Base-by-base conservation (phyloP, 1,140 invertebrate species). In the Drosophila burlai region DNA sequence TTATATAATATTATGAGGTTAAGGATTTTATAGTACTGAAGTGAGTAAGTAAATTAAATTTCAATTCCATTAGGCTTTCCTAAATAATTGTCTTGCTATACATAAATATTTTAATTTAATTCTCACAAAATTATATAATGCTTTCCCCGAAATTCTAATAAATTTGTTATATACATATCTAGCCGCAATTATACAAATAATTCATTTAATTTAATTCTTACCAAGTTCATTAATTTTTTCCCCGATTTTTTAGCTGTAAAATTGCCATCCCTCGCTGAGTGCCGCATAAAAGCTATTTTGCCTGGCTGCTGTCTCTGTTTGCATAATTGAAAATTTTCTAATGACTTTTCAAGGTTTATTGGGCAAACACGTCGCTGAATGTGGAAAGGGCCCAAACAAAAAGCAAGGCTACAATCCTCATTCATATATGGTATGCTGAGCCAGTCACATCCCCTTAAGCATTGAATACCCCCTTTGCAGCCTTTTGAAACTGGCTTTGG, bases 261-360 rank as follows among this genome's bases (percentile, higher is more conserved):
- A 7, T 11, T 18, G 13, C 36, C 67, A 72, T 57, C 68, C 6
- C 64, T 26, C 11, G 16, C 13, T n/a, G 31, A n/a, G 31, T n/a
- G 38, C 31, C 26, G 2, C 47, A 54, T 34, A 40, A 47, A 64
- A 42, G 43, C 26, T 42, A 45, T 68, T 66, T 24, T 38, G 38
- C 59, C 67, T 50, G 13, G 11, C n/a, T 47, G 15, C 10, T 29
- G 5, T 4, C 40, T 59, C 57, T 75, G 77, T 84, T 89, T 78
- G 76, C 81, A 87, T 87, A 89, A 87, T 84, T 87, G 85, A 89
- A 84, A 71, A 79, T 66, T 84, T 81, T 81, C 84, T 81, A 89
- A 87, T 84, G 85, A 76, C 68, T 84, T 90, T 84, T 76, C 61
- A 75, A 84, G 81, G 81, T 84, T 87, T 87, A 90, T 78, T 84